phyloP scores from a whole-genome alignment of 2,888 invertebrate species.

The Thysanoteuthis rhombus region DNA sequence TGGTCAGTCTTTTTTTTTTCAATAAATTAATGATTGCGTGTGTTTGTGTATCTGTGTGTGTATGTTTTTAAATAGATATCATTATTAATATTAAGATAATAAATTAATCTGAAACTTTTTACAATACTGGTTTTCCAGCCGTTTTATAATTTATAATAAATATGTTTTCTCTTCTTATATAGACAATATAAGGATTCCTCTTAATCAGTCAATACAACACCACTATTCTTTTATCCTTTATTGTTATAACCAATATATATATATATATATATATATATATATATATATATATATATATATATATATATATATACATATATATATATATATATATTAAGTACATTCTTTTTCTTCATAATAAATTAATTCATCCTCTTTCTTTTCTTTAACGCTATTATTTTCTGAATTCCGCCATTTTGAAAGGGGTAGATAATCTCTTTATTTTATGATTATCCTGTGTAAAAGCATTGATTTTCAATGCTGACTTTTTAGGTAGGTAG shows the following conservation, averaged over 20 bases:
- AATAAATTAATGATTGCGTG: neutral
- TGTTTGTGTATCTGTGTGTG: neutral
- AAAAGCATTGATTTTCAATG: no score
- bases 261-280: no score
- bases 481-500: no score
- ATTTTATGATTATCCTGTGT: no score
- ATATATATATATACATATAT: no score
- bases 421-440: neutral
- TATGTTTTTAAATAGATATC: neutral
- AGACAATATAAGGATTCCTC: neutral
- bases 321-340: no score
- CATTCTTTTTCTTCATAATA: neutral
- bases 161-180: neutral
- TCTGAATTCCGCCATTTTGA: neutral
- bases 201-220: neutral
- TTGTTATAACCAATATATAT: no score
- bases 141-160: neutral
- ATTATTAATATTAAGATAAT: constrained; percentile 1
- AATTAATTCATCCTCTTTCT: neutral
- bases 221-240: neutral
- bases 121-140: neutral
- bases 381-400: neutral
- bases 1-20: neutral
- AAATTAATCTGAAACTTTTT: constrained; percentile 12
- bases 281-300: no score